Evolutionary conservation across 1,140 invertebrate species (phyloP), one percentile per base, ranked within the genome.

Genomic region (Heliconius hewitsoni): DNA sequence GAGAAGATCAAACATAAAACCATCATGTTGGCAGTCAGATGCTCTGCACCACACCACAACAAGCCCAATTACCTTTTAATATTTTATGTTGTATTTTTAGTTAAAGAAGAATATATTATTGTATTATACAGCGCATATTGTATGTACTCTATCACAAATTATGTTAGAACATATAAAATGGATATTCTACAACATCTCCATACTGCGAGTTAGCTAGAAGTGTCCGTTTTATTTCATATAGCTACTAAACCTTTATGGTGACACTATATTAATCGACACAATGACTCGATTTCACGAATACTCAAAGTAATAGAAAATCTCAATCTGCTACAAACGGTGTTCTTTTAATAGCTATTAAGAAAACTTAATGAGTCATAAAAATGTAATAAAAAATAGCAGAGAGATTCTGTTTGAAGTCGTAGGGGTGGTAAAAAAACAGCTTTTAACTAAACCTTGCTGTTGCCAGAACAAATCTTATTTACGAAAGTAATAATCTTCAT

Each of bases 291-390:
- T 57, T 11, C 19, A 60, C 55, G 3, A 60, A 60, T 9, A 52
- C n/a, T 60, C 8, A 11, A 23, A 60, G 55, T 60, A 60, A 60
- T 9, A 9, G 55, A 60, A 60, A 60, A 60, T 60, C n/a, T 60
- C n/a, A 60, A 60, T 60, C n/a, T 60, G 55, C n/a, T 60, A 60
- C 55, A 60, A 60, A 60, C 55, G 55, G 55, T 57, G 23, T 57
- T 60, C 55, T 60, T 60, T 60, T 23, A 23, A 60, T 60, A 27
- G n/a, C 55, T 60, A 60, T 60, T 60, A 52, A 60, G 34, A 60
- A 23, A n/a, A 60, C 19, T 55, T 60, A 60, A 60, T 60, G 55
- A 60, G n/a, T 23, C 55, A 60, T 60, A 60, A 60, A 60, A 60
- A 60, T 23, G 55, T 23, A 60, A 60, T 60, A 60, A 60, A 60